phyloP scores from a whole-genome alignment of 2,113 vertebrate species.

The Elachura formosa region DNA sequence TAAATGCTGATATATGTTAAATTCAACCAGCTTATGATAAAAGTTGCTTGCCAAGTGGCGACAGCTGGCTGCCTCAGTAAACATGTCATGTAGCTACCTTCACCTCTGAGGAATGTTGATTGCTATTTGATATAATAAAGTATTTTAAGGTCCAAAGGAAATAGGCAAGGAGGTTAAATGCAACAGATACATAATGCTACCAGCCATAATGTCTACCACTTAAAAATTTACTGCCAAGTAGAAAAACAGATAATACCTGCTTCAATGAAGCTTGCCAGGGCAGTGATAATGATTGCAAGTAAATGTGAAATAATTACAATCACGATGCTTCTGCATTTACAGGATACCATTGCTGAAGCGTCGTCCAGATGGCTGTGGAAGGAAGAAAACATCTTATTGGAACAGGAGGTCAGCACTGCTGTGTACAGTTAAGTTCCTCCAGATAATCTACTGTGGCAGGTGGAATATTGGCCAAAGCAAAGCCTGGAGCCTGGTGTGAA shows the following conservation, averaged over 20 bases:
- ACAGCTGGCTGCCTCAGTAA: conserved; percentile 78
- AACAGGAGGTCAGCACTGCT: background rate
- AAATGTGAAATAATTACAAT: background rate
- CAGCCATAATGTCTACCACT: background rate
- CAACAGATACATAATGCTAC: background rate
- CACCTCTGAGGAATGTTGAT: conserved; percentile 79
- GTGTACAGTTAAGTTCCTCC: background rate
- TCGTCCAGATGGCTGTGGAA: background rate
- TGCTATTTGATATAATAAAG: conserved; percentile 69
- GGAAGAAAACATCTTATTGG: background rate
- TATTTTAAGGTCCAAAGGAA: conserved; percentile 64
- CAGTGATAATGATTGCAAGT: background rate
- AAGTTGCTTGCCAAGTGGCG: conserved; percentile 77
- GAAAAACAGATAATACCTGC: background rate
- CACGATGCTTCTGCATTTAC: background rate
- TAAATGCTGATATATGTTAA: conserved; percentile 81
- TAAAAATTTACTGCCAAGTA: background rate
- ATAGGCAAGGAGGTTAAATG: background rate
- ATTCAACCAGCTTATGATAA: conserved; percentile 77
- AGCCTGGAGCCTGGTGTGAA: background rate
- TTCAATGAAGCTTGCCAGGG: background rate
- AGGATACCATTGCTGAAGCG: background rate
- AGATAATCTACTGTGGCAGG: background rate
- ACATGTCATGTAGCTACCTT: conserved; percentile 70
- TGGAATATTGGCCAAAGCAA: background rate